phyloP scores from a whole-genome alignment of 2,113 vertebrate genomes.

The Mustela lutreola region DNA sequence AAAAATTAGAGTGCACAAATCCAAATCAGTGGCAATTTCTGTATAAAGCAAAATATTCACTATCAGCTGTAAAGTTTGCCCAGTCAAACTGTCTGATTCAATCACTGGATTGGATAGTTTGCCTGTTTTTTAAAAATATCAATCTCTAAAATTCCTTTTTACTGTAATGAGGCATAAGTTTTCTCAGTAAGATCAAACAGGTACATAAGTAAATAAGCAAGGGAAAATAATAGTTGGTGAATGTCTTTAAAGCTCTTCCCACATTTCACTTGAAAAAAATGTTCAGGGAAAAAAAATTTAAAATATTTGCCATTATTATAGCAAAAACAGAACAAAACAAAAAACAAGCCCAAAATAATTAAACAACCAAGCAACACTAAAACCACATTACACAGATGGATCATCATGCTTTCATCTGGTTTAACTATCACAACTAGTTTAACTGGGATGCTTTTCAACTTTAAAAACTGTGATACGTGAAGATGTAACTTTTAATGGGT shows the following conservation, averaged over 20 bases:
- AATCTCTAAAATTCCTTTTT: conserved; percentile 79
- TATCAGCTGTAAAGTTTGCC: conserved; percentile 82
- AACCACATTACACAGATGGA: conserved; percentile 91
- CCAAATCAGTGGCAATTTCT: conserved; percentile 84
- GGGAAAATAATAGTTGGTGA: conserved; percentile 76
- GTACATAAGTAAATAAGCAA: conserved; percentile 70
- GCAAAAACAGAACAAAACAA: conserved; percentile 85
- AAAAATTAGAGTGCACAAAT: conserved; percentile 89
- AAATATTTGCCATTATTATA: conserved; percentile 87
- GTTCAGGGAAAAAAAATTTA: conserved; percentile 81
- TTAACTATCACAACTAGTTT: conserved; percentile 89
- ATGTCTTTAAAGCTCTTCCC: conserved; percentile 84
- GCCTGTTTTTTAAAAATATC: conserved; percentile 77
- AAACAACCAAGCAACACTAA: conserved; percentile 91
- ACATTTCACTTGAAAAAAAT: conserved; percentile 83
- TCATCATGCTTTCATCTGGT: conserved; percentile 91
- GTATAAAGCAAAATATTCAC: conserved; percentile 83
- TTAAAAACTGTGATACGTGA: conserved; percentile 88
- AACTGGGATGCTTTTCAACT: conserved; percentile 90
- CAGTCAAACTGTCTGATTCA: conserved; percentile 78
- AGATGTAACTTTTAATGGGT: conserved; percentile 86
- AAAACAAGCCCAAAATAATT: conserved; percentile 87
- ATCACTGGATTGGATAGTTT: conserved; percentile 73
- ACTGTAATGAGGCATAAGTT: conserved; percentile 77
- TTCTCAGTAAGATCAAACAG: conserved; percentile 78